A percentile compares a stretch with the other conserved stretches of the same genome.
These are phyloP conservation scores for Hemicentrotus pulcherrimus DNA, from an alignment of 35 echinoderm and acorn worm species.

Conservation along the genomic window DNA sequence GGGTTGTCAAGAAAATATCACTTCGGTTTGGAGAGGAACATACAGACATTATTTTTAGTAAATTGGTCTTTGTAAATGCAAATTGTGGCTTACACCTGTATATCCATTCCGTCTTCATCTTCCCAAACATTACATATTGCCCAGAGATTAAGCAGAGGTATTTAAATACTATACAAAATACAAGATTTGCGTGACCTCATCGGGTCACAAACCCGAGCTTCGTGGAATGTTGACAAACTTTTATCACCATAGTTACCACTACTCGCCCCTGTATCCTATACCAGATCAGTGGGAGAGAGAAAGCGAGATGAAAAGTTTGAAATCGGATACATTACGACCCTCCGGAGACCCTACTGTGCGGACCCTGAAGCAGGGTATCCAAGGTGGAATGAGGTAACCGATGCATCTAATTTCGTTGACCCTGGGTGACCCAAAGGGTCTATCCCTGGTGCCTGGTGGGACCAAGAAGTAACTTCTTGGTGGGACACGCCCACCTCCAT, in stretches of 20 bases:
- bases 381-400: neutral
- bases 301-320: neutral
- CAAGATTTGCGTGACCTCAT: neutral
- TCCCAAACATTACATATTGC: too few relatives aligned
- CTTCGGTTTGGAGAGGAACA: too few relatives aligned
- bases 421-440: neutral
- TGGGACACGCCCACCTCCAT: neutral
- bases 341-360: neutral
- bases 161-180: neutral
- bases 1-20: too few relatives aligned
- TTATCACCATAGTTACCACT: neutral
- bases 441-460: neutral
- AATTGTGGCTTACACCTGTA: too few relatives aligned
- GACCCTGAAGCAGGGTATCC: neutral
- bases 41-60: too few relatives aligned
- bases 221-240: slow-evolving; percentile 23
- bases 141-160: neutral
- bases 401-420: neutral
- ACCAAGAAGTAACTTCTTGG: too few relatives aligned
- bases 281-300: neutral
- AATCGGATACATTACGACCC: neutral
- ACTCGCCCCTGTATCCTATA: neutral
- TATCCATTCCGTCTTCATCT: too few relatives aligned
- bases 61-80: too few relatives aligned
- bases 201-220: slow-evolving; percentile 8